Conservation (phyloP, 2,113 vertebrate species). For the Oryzias celebensis region DNA sequence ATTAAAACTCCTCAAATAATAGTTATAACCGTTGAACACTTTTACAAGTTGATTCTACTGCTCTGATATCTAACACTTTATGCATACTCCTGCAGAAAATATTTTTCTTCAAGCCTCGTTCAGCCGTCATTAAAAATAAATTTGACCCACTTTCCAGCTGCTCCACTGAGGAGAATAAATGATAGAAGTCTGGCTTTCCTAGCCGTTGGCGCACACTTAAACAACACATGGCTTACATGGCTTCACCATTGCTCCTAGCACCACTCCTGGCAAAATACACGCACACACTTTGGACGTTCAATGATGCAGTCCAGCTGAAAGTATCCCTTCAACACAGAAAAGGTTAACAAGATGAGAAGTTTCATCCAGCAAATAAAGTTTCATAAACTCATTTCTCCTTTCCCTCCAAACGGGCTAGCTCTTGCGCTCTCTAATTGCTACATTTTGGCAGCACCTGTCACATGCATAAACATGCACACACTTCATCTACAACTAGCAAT, state of each 20-base stretch:
- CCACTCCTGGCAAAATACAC: conserved; percentile 3
- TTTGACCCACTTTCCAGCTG: conserved; percentile 30
- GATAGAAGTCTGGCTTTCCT: conserved; percentile 15
- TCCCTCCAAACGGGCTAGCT: conserved; percentile 16
- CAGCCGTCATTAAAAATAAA: conserved; percentile 15
- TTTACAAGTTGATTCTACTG: not conserved
- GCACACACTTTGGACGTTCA: not conserved
- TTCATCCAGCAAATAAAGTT: not conserved
- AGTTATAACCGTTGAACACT: not conserved
- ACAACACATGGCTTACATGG: conserved; percentile 1
- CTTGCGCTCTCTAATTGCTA: conserved; percentile 15
- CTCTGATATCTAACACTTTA: not conserved
- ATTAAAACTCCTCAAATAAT: too few species aligned
- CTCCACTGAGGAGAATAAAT: conserved; percentile 21
- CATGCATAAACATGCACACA: not conserved
- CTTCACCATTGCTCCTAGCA: conserved; percentile 10
- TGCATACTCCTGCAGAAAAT: not conserved
- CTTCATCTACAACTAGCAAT: conserved; percentile 6
- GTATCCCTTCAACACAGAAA: conserved; percentile 11
- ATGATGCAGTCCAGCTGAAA: conserved; percentile 21
- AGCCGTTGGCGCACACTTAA: not conserved
- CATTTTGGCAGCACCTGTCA: conserved; percentile 36
- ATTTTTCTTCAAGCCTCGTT: not conserved
- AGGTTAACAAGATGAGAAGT: not conserved
- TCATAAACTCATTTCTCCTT: conserved; percentile 1